Conservation (phyloP, 2,888 invertebrate species). For the Hedychridium roseum region DNA sequence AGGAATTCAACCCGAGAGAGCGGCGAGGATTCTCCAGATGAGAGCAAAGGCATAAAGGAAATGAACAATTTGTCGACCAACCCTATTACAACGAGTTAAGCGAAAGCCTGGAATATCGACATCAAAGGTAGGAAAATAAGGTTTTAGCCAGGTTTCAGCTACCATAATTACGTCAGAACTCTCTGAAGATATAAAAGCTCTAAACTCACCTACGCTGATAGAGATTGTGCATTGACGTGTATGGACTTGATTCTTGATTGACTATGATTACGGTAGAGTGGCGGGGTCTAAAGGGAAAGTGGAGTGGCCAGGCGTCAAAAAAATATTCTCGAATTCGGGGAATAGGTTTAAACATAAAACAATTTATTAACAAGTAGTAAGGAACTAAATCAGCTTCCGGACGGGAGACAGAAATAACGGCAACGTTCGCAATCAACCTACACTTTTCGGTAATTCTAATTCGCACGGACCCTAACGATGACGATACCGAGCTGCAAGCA, state of each 20-base stretch:
- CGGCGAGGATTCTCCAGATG: not conserved
- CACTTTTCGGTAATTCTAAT: no score
- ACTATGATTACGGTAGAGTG: no score
- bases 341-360: no score
- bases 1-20: not conserved
- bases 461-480: no score
- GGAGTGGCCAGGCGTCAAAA: no score
- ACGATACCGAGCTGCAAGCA: no score
- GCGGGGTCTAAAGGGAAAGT: no score
- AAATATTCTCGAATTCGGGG: no score
- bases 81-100: not conserved
- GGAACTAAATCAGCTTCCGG: no score
- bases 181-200: not conserved
- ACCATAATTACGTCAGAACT: not conserved
- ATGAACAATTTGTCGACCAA: not conserved
- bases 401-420: no score
- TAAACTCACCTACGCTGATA: not conserved
- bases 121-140: not conserved
- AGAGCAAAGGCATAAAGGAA: not conserved
- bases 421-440: no score
- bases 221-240: slow-evolving; percentile 5
- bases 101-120: not conserved
- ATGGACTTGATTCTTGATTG: not conserved
- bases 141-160: slow-evolving; percentile 3
- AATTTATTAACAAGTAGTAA: no score